Evolutionary conservation across 64 coral and sea anemone species (phyloP).

Genomic region (Actinia equina): DNA sequence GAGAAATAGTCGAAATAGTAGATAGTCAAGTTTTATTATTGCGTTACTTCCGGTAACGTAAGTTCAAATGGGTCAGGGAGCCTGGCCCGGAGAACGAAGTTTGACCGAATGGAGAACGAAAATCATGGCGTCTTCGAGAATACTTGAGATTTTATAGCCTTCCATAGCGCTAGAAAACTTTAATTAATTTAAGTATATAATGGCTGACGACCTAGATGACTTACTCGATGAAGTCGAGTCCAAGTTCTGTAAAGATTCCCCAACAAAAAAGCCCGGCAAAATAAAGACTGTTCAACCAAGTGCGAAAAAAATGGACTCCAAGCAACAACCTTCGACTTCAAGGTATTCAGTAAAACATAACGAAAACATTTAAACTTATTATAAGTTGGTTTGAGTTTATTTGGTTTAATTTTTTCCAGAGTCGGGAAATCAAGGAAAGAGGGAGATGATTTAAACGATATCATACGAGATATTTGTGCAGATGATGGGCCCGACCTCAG

Average conservation of each 20-base stretch:
- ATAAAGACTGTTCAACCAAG: background rate
- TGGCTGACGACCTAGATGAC: constrained; percentile 96
- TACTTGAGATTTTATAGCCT: background rate
- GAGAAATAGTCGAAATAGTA: background rate
- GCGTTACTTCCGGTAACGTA: background rate
- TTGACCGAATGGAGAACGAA: background rate
- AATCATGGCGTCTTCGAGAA: constrained; percentile 2
- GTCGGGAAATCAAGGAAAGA: constrained; percentile 34
- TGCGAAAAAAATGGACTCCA: background rate
- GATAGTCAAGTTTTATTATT: background rate
- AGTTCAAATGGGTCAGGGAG: background rate
- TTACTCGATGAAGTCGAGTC: constrained; percentile 92
- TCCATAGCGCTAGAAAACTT: background rate
- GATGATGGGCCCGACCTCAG: constrained; percentile 53
- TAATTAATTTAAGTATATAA: constrained; percentile 8
- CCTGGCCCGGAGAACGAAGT: background rate
- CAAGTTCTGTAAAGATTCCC: constrained; percentile 63
- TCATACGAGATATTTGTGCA: constrained; percentile 84
- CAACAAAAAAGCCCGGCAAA: constrained; percentile 21
- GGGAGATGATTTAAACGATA: constrained; percentile 76
- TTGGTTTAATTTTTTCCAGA: background rate
- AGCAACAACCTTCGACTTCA: background rate
- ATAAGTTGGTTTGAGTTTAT: background rate
- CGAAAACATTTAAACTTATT: background rate
- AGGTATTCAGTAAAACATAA: background rate